A percentile compares a stretch with the other conserved stretches of the same genome.
These are phyloP conservation scores for Cyrtonyx montezumae DNA, from an alignment of 2,113 vertebrate species.

Conservation along the genomic window DNA sequence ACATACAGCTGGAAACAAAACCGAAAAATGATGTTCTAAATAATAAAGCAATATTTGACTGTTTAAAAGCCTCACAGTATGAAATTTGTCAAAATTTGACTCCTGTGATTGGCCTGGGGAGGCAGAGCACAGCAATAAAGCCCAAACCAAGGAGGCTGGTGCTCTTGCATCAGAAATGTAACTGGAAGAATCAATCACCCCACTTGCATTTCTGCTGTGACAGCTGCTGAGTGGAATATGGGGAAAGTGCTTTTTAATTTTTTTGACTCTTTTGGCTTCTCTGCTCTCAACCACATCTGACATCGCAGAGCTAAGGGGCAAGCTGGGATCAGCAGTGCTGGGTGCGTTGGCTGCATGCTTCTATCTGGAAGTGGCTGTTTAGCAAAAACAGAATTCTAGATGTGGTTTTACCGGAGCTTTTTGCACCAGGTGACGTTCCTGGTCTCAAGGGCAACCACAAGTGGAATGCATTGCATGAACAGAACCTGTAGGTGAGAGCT, in stretches of 20 bases:
- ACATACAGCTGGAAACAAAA: conserved; percentile 64
- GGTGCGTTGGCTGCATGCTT: background rate
- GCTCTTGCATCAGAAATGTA: background rate
- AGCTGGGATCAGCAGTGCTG: background rate
- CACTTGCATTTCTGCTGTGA: background rate
- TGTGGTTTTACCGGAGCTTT: background rate
- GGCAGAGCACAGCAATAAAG: background rate
- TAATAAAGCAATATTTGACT: conserved; percentile 68
- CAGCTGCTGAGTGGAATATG: conserved; percentile 18
- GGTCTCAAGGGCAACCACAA: accelerated
- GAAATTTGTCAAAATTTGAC: conserved; percentile 56
- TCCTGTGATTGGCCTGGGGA: background rate
- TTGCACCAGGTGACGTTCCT: background rate
- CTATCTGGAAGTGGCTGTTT: background rate
- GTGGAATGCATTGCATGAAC: accelerated
- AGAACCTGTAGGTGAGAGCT: background rate
- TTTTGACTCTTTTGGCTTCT: background rate
- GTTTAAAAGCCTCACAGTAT: conserved; percentile 63
- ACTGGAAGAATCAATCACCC: conserved; percentile 25
- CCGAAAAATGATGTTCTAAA: conserved; percentile 54
- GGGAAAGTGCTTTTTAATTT: conserved; percentile 25
- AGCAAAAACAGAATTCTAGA: background rate
- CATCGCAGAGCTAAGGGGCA: background rate
- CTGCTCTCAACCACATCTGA: background rate
- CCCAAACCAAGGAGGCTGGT: background rate